Evolutionary conservation across 2,888 invertebrate species (phyloP).

Genomic region (Eristalis intricaria): DNA sequence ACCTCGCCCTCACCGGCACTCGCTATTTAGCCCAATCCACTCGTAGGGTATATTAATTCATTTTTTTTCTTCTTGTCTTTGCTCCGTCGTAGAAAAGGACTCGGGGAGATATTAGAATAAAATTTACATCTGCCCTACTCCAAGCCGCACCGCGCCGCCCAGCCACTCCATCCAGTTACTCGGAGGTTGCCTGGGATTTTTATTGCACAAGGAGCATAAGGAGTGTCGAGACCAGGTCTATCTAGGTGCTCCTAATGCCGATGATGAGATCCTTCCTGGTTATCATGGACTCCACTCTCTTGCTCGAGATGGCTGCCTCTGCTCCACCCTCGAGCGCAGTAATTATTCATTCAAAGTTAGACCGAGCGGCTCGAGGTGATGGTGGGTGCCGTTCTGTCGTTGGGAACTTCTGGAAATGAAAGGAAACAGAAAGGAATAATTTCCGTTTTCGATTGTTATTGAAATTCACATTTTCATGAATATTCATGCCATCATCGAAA

Average conservation of each 20-base stretch:
- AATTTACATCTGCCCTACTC: constrained; percentile 55
- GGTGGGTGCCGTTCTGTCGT: constrained; percentile 10
- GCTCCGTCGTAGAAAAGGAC: constrained; percentile 28
- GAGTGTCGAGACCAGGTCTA: constrained; percentile 45
- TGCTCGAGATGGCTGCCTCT: constrained; percentile 1
- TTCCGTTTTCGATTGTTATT: constrained; percentile 72
- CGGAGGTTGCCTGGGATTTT: constrained; percentile 22
- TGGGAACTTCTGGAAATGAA: constrained; percentile 66
- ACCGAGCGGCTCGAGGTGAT: neutral
- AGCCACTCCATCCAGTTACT: neutral
- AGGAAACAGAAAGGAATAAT: constrained; percentile 71
- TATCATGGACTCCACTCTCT: constrained; percentile 37
- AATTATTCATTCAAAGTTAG: constrained; percentile 72
- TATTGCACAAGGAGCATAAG: constrained; percentile 35
- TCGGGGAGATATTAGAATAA: constrained; percentile 60
- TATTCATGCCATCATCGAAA: constrained; percentile 69
- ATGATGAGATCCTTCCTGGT: constrained; percentile 67
- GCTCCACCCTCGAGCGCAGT: constrained; percentile 33
- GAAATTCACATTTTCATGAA: constrained; percentile 72
- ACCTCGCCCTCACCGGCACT: neutral
- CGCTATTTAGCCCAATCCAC: neutral
- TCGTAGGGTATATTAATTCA: constrained; percentile 7
- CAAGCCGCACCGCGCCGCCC: neutral
- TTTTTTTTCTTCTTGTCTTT: neutral
- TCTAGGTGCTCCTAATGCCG: constrained; percentile 40